phyloP scores from a whole-genome alignment of 2,797 vertebrate genomes.

The Danio albolineatus region DNA sequence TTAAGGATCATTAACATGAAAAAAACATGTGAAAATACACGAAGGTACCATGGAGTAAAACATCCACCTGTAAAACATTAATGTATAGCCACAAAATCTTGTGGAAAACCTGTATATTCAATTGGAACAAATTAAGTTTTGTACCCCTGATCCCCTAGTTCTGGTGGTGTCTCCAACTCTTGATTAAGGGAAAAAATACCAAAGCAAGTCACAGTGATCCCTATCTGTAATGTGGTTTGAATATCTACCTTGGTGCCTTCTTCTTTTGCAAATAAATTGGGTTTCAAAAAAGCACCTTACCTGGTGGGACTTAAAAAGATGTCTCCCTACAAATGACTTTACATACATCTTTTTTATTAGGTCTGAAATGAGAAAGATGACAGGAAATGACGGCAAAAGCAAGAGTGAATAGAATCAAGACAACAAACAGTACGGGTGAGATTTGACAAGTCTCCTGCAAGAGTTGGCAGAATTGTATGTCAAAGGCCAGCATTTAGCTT shows the following conservation, averaged over 20 bases:
- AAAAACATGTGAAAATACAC: conserved; percentile 38
- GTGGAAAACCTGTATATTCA: not conserved
- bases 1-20: conserved; percentile 50
- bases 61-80: not conserved
- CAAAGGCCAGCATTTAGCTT: not conserved
- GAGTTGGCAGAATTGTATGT: not conserved
- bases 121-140: not conserved
- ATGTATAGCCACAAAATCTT: not conserved
- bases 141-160: not conserved
- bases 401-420: not conserved
- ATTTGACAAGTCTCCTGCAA: not conserved
- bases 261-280: conserved; percentile 42
- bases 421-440: not conserved
- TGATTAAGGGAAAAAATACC: not conserved
- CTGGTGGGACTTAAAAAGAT: conserved; percentile 4
- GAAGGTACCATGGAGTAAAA: not conserved
- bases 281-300: conserved; percentile 44
- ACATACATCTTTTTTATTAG: not conserved
- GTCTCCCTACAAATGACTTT: not conserved
- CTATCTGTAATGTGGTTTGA: conserved; percentile 60
- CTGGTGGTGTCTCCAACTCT: not conserved
- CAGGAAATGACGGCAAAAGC: not conserved
- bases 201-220: conserved; percentile 16
- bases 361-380: not conserved
- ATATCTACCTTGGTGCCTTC: conserved; percentile 29